Evolutionary conservation across 2,113 vertebrate species (phyloP).

Genomic region (Xiphophorus hellerii): DNA sequence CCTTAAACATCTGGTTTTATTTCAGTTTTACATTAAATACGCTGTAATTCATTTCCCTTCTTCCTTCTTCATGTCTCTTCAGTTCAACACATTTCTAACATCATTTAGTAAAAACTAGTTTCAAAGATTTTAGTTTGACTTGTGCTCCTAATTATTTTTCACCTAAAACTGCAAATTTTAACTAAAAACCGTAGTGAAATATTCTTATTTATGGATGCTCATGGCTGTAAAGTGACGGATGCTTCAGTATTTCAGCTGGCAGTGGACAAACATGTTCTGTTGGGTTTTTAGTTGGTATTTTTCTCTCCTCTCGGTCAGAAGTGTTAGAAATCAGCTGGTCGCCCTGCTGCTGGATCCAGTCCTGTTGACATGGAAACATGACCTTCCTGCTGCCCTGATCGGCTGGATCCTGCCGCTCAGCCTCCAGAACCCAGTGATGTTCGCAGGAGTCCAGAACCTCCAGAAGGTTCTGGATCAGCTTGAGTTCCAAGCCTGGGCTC

Average conservation of each 20-base stretch:
- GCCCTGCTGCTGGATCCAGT: not conserved
- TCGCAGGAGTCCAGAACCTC: too few relatives aligned
- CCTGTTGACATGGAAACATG: not conserved
- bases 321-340: slow-evolving; percentile 13
- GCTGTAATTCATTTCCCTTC: not conserved
- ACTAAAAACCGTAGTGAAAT: slow-evolving; percentile 12
- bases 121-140: slow-evolving; percentile 2
- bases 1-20: not conserved
- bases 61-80: not conserved
- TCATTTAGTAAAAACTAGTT: not conserved
- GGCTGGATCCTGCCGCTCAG: too few relatives aligned
- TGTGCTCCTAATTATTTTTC: slow-evolving; percentile 51
- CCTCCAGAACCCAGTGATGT: too few relatives aligned
- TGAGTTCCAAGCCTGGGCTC: too few relatives aligned
- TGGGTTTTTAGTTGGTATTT: not conserved
- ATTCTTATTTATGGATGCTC: not conserved
- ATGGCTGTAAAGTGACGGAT: not conserved
- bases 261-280: not conserved
- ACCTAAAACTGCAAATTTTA: slow-evolving; percentile 26
- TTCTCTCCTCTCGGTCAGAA: slow-evolving; percentile 8
- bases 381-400: too few relatives aligned
- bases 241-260: slow-evolving; percentile 4
- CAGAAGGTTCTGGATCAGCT: too few relatives aligned
- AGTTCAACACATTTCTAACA: not conserved
- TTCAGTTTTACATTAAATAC: too few relatives aligned